Evolutionary conservation across 2,888 invertebrate species (phyloP).

Genomic region (Drosophila formosana): DNA sequence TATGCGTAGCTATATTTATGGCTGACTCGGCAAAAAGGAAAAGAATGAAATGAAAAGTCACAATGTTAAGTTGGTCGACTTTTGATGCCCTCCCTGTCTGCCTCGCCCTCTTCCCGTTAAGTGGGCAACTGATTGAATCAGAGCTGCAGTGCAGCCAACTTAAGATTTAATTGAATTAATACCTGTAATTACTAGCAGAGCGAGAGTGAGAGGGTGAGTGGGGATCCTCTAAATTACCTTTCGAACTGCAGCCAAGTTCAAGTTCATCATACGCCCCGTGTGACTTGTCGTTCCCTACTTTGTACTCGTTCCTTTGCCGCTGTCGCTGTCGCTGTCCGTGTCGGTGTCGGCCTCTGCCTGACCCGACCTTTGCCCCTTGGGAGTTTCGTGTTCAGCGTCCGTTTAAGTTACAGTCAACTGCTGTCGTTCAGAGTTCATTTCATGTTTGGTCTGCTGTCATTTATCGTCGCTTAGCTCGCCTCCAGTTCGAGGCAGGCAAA

Average conservation of each 20-base stretch:
- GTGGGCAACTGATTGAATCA: slow-evolving; percentile 19
- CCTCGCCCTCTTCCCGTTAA: not conserved
- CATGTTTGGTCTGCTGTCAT: slow-evolving; percentile 58
- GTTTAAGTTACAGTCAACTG: slow-evolving; percentile 36
- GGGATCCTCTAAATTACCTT: slow-evolving; percentile 8
- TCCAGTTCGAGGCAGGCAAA: slow-evolving; percentile 35
- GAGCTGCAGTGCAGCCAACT: not conserved
- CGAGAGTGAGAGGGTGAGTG: not conserved
- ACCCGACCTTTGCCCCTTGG: slow-evolving; percentile 31
- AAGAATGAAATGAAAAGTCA: slow-evolving; percentile 11
- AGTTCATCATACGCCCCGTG: slow-evolving; percentile 20
- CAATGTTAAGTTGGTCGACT: slow-evolving; percentile 4
- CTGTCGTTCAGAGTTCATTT: slow-evolving; percentile 46
- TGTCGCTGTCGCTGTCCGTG: not conserved
- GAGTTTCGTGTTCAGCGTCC: slow-evolving; percentile 29
- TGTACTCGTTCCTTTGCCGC: not conserved
- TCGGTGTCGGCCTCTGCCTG: not conserved
- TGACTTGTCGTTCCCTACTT: not conserved
- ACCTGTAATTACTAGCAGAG: slow-evolving; percentile 20
- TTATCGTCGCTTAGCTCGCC: slow-evolving; percentile 49
- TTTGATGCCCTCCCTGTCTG: not conserved
- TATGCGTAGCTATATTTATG: slow-evolving; percentile 1
- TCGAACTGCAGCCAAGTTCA: slow-evolving; percentile 11
- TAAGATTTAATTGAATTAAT: slow-evolving; percentile 22
- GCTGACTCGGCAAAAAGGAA: slow-evolving; percentile 17